Conservation (phyloP, 92 coral and sea anemone genomes). For the Porites cylindrica region DNA sequence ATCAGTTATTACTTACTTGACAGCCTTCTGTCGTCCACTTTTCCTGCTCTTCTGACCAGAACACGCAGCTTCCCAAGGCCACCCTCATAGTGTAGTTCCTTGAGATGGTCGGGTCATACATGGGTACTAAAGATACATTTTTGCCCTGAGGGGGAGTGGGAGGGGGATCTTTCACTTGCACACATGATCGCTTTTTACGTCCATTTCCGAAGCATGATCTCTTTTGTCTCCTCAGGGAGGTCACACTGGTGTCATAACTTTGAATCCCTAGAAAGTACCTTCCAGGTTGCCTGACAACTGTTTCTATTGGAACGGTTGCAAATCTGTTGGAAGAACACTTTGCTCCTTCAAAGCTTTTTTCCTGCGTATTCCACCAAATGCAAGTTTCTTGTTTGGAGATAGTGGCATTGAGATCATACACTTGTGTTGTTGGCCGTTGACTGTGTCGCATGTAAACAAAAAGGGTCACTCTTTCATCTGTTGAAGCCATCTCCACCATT, state of each 20-base stretch:
- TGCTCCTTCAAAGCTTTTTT: neutral
- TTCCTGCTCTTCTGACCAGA: slow-evolving; percentile 71
- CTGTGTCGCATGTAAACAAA: slow-evolving; percentile 33
- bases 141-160: slow-evolving; percentile 71
- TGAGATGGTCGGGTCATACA: slow-evolving; percentile 62
- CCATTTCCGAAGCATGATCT: slow-evolving; percentile 63
- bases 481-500: slow-evolving; percentile 31
- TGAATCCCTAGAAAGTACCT: slow-evolving; percentile 41
- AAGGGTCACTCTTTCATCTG: neutral
- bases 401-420: slow-evolving; percentile 52
- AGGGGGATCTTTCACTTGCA: neutral
- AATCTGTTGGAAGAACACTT: neutral
- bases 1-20: slow-evolving; percentile 43
- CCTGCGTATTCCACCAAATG: slow-evolving; percentile 15
- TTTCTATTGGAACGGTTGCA: neutral
- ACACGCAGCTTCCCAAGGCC: slow-evolving; percentile 73
- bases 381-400: slow-evolving; percentile 37
- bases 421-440: slow-evolving; percentile 51
- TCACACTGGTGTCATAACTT: slow-evolving; percentile 8
- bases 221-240: slow-evolving; percentile 2
- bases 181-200: slow-evolving; percentile 83
- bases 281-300: slow-evolving; percentile 19
- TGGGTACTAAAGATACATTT: slow-evolving; percentile 71
- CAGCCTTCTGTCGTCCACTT: slow-evolving; percentile 86
- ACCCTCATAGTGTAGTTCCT: slow-evolving; percentile 70